A percentile compares a stretch with the other conserved stretches of the same genome.
phyloP scores from a whole-genome alignment of 2,113 vertebrate genomes.

The Crotophaga sulcirostris region DNA sequence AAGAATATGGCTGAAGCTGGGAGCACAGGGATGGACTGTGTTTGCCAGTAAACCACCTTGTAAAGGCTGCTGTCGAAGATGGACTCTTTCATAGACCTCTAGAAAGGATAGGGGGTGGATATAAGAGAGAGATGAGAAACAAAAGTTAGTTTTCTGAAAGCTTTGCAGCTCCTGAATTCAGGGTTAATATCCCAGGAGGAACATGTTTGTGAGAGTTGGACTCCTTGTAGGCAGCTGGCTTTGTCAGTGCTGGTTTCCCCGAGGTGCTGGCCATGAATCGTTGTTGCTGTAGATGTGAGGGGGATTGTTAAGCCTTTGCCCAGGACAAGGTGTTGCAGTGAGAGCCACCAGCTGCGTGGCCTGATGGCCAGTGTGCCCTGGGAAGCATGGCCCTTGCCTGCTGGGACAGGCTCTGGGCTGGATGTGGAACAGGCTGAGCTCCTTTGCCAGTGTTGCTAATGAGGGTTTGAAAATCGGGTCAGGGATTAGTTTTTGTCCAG shows the following conservation, averaged over 20 bases:
- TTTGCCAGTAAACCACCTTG: not conserved
- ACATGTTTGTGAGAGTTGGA: too few species aligned
- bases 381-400: not conserved
- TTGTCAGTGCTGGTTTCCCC: rapidly evolving
- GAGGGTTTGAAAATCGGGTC: not conserved
- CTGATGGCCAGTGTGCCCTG: not conserved
- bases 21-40: not conserved
- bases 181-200: not conserved
- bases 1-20: not conserved
- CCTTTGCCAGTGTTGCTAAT: not conserved
- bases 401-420: not conserved
- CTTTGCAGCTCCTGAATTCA: not conserved
- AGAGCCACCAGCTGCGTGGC: not conserved
- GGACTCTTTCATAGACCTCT: not conserved
- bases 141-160: not conserved
- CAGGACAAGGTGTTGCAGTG: not conserved
- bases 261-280: not conserved
- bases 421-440: not conserved
- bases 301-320: not conserved
- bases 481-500: not conserved
- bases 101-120: too few species aligned
- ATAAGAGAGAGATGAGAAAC: not conserved
- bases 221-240: not conserved
- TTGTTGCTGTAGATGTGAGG: not conserved
- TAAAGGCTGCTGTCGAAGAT: not conserved